Evolutionary conservation across 2,113 vertebrate species (phyloP).

Genomic region (Podarcis muralis): DNA sequence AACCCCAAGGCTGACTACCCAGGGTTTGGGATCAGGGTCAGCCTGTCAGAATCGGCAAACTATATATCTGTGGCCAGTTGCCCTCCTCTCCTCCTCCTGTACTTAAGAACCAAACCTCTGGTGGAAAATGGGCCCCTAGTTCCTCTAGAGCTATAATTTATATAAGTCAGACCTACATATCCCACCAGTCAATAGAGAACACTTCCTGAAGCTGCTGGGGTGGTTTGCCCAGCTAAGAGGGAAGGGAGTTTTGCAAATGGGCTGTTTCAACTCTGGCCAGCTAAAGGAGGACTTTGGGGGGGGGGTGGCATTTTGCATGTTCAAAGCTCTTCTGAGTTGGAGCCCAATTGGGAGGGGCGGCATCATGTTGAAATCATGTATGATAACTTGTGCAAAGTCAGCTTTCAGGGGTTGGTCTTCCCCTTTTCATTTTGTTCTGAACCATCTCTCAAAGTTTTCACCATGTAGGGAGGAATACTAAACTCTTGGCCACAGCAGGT

Average conservation of each 20-base stretch:
- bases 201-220: not conserved
- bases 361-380: not conserved
- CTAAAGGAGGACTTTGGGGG: not conserved
- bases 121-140: not conserved
- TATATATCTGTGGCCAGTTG: not conserved
- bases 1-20: not conserved
- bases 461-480: not conserved
- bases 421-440: not conserved
- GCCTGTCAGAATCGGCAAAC: not conserved
- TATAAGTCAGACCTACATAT: not conserved
- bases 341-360: not conserved
- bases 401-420: not conserved
- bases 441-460: not conserved
- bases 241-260: not conserved
- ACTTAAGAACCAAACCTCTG: not conserved
- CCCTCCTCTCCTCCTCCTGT: not conserved
- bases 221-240: not conserved
- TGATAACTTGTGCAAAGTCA: not conserved
- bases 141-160: not conserved
- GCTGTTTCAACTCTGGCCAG: not conserved
- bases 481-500: not conserved
- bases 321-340: not conserved
- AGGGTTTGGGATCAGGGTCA: slow-evolving; percentile 17
- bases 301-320: not conserved
- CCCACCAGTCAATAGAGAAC: not conserved